Evolutionary conservation across 2,797 vertebrate genomes (phyloP).

Genomic region (Danionella dracula): DNA sequence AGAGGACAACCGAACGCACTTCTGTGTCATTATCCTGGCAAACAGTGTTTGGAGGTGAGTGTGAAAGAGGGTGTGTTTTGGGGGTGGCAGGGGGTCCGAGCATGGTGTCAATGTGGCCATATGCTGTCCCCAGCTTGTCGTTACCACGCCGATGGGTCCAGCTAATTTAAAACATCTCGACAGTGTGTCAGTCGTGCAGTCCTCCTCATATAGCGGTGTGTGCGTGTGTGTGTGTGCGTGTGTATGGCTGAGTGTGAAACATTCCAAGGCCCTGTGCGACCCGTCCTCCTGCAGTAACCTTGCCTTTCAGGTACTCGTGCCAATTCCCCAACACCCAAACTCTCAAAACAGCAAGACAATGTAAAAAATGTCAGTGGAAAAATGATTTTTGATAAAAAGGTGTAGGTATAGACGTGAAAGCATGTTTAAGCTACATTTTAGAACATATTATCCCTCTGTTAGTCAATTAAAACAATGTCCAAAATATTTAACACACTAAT

Average conservation of each 20-base stretch:
- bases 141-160: constrained; percentile 68
- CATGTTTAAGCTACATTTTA: too few relatives aligned
- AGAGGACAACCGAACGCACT: too few relatives aligned
- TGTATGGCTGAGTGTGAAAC: constrained; percentile 9
- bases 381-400: too few relatives aligned
- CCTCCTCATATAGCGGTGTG: constrained; percentile 57
- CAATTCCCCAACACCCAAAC: constrained; percentile 24
- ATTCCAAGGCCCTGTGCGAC: constrained; percentile 62
- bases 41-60: constrained; percentile 26
- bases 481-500: too few relatives aligned
- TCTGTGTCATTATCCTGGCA: neutral
- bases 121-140: constrained; percentile 79
- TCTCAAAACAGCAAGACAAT: constrained; percentile 2
- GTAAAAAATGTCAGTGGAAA: too few relatives aligned
- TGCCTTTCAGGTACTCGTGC: constrained; percentile 38
- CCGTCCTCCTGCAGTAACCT: constrained; percentile 54
- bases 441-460: too few relatives aligned
- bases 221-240: constrained; percentile 41
- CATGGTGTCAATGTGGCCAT: constrained; percentile 60
- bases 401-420: too few relatives aligned
- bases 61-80: constrained; percentile 23
- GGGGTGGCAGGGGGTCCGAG: constrained; percentile 32
- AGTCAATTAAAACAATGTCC: too few relatives aligned
- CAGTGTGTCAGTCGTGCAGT: constrained; percentile 76
- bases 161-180: constrained; percentile 79